Evolutionary conservation across 2,888 invertebrate species (phyloP).

Genomic region (Nezara viridula): DNA sequence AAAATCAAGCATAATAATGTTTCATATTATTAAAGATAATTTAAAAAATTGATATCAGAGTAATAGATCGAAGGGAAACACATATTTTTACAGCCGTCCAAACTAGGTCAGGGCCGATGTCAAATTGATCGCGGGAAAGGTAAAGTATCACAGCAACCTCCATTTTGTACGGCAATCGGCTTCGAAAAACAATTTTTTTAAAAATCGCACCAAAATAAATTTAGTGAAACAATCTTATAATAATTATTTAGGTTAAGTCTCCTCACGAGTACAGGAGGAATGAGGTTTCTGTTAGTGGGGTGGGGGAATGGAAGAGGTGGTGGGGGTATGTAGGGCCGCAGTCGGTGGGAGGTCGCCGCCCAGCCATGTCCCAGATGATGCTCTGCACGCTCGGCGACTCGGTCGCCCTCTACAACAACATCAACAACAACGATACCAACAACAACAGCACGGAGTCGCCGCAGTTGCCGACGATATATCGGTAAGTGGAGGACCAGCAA

Average conservation of each 20-base stretch:
- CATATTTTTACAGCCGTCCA: slow-evolving; percentile 45
- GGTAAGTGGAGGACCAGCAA: slow-evolving; percentile 72
- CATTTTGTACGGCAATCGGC: not conserved
- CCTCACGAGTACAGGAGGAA: not conserved
- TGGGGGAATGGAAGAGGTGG: slow-evolving; percentile 19
- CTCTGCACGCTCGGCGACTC: slow-evolving; percentile 76
- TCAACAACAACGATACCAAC: slow-evolving; percentile 72
- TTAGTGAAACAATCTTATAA: not conserved
- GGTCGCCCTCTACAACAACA: slow-evolving; percentile 67
- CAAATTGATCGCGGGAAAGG: slow-evolving; percentile 43
- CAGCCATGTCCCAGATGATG: slow-evolving; percentile 81
- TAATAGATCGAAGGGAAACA: not conserved
- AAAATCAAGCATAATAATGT: no score
- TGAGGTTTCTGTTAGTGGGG: not conserved
- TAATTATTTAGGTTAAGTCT: not conserved
- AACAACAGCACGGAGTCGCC: slow-evolving; percentile 75
- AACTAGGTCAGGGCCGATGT: slow-evolving; percentile 45
- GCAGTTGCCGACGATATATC: slow-evolving; percentile 88
- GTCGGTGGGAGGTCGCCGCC: slow-evolving; percentile 65
- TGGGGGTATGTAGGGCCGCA: not conserved
- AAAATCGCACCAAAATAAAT: not conserved
- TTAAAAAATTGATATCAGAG: not conserved
- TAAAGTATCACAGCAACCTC: slow-evolving; percentile 27
- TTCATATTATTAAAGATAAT: no score
- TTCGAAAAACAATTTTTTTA: not conserved